Evolutionary conservation across 2,888 invertebrate species (phyloP), one percentile per base, ranked within the genome.

Genomic region (Epinotia ramella): DNA sequence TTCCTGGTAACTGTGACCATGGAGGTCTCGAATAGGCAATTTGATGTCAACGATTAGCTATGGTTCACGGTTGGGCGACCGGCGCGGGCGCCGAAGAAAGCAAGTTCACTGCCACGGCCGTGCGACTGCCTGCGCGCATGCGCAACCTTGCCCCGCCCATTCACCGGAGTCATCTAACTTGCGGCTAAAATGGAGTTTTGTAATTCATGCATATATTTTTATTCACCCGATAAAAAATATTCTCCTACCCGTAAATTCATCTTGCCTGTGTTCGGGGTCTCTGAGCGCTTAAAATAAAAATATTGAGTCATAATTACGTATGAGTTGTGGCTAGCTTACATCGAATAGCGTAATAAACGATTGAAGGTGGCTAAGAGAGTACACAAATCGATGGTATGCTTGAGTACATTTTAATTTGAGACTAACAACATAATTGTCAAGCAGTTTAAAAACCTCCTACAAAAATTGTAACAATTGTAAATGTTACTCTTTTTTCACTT

Each of bases 91-190:
- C 80, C 83, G 87, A 91, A 92, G 93, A 92, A 93, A 93, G 93
- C 91, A 93, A 94, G 94, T 94, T 94, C 94, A 94, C 89, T 94
- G 94, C 91, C 94, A 94, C 89, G 94, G 94, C 86, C 93, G 87
- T 87, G 88, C 92, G 92, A 92, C 94, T 92, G 92, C 93, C 93
- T 93, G 9, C 33, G 59, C 91, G 91, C 69, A 28, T 85, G 91
- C 86, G 74, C 86, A 76, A 78, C 80, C 77, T 82, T 81, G 79
- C 82, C 83, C 80, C 80, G 79, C 77, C 76, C 79, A 76, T 80
- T 79, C 77, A 79, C 46, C 66, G 40, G 59, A 7, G 44, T 44
- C 49, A 53, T 40, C 57, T 49, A 68, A 63, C 62, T 40, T 40
- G 53, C 44, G 57, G 44, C 53, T 20, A 70, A 59, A 40, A 65